Conservation (phyloP, 2,797 vertebrate species). For the Acanthurus lineatus region DNA sequence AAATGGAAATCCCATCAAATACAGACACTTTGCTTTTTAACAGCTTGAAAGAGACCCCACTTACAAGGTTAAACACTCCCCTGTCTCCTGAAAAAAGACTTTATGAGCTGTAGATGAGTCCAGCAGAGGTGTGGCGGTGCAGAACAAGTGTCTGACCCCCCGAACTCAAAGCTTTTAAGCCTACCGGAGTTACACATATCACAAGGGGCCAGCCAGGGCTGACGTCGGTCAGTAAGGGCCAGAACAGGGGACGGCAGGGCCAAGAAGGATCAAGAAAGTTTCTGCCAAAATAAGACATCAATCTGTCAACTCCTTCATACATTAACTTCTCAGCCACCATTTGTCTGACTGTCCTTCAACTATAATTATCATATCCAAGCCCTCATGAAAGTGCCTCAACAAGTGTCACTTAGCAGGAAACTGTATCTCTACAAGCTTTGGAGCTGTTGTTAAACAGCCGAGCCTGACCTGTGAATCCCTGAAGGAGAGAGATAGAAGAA, state of each 20-base stretch:
- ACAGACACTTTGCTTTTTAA: conserved; percentile 50
- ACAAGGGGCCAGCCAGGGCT: conserved; percentile 9
- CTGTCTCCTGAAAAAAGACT: conserved; percentile 46
- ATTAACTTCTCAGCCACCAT: conserved; percentile 29
- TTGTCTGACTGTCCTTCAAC: conserved; percentile 41
- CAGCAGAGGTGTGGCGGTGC: conserved; percentile 24
- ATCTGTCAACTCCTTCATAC: conserved; percentile 56
- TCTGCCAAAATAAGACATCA: conserved; percentile 49
- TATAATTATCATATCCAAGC: conserved; percentile 46
- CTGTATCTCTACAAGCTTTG: not conserved
- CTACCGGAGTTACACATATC: conserved; percentile 29
- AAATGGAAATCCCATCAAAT: conserved; percentile 43
- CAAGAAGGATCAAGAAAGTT: conserved; percentile 43
- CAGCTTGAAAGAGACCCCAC: conserved; percentile 48
- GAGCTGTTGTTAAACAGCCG: conserved; percentile 1
- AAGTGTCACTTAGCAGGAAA: conserved; percentile 28
- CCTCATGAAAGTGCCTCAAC: conserved; percentile 36
- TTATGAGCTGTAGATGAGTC: conserved; percentile 62
- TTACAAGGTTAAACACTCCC: conserved; percentile 54
- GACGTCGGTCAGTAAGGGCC: conserved; percentile 26
- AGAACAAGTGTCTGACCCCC: conserved; percentile 54
- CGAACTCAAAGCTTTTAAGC: conserved; percentile 9
- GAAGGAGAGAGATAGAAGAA: not conserved
- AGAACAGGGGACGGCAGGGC: conserved; percentile 4
- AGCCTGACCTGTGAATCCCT: conserved; percentile 41